Evolutionary conservation across 2,113 vertebrate genomes (phyloP), one percentile per base, ranked within the genome.

Genomic region (Equus quagga): DNA sequence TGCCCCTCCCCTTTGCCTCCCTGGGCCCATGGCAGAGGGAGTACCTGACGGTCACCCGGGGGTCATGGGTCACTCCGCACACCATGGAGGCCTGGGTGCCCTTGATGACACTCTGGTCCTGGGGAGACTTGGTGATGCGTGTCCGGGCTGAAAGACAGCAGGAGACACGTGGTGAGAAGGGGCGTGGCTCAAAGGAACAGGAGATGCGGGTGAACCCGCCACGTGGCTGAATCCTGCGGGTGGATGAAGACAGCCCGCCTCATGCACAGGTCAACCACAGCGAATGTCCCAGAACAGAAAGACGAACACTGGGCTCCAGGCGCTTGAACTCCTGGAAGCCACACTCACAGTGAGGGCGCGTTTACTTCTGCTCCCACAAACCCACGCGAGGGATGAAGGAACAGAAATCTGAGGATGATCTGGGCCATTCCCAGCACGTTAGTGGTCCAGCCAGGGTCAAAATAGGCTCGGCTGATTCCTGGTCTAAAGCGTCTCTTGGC

Each of bases 31-130:
- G 7, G 58, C 44, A 6, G 21, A 70, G 82, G 1, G 9, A n/a
- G 9, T 98, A 99, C 99, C 99, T 99, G 99, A 99, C 90, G 0
- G 99, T 98, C 70, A 99, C 99, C 0, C 99, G 99, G 97, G 99
- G 99, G 98, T 99, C 99, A 0, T 99, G 99, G 91, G 99, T 99
- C 98, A 99, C 99, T 8, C 99, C 99, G 0, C 99, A 99, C 96
- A 99, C 99, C 99, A 99, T 99, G 70, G 99, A 96, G 11, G 99
- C 99, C 97, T 99, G 99, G n/a, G 99, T 99, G 19, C 99, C 99
- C 97, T 99, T 99, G 98, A 99, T 99, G 96, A 99, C 99, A 0
- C 99, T 99, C 98, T 99, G 99, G 97, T 99, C 99, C 99, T 99
- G 99, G 0, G 99, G 99, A 0, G 99, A 99, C 87, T 98, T 99